Evolutionary conservation across 1,140 invertebrate genomes (phyloP).

Genomic region (Medauroidea extradentata): DNA sequence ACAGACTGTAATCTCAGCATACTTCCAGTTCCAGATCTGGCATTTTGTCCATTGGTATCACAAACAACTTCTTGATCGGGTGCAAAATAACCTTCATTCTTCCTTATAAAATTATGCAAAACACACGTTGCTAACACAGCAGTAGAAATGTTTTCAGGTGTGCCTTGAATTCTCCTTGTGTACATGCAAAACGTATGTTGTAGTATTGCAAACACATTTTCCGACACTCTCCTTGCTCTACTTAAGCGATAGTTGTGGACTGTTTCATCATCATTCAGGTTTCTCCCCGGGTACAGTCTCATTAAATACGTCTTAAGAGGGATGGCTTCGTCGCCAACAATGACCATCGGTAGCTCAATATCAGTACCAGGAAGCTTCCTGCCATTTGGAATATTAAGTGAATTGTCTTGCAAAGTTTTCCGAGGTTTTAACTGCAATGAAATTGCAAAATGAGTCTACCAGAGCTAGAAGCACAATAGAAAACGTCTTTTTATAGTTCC

Average conservation of each 20-base stretch:
- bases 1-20: too few species aligned
- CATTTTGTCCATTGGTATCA: too few species aligned
- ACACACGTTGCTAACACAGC: too few species aligned
- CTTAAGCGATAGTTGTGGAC: conserved; percentile 28
- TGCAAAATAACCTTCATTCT: too few species aligned
- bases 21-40: too few species aligned
- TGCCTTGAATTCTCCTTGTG: not conserved
- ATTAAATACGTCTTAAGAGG: conserved; percentile 29
- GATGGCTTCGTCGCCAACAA: conserved; percentile 41
- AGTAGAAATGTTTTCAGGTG: not conserved
- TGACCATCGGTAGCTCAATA: conserved; percentile 25
- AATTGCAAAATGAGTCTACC: conserved; percentile 36
- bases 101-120: too few species aligned
- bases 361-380: conserved; percentile 21
- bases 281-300: conserved; percentile 31
- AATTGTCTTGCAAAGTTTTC: not conserved
- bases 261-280: conserved; percentile 16
- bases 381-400: not conserved
- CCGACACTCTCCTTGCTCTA: conserved; percentile 24
- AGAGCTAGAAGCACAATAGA: conserved; percentile 42
- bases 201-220: conserved; percentile 27
- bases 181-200: conserved; percentile 18
- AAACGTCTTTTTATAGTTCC: conserved; percentile 45
- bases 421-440: conserved; percentile 27
- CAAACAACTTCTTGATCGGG: too few species aligned